Evolutionary conservation across 92 coral and sea anemone genomes (phyloP), one percentile per base, ranked within the genome.

Genomic region (Porites divaricata): DNA sequence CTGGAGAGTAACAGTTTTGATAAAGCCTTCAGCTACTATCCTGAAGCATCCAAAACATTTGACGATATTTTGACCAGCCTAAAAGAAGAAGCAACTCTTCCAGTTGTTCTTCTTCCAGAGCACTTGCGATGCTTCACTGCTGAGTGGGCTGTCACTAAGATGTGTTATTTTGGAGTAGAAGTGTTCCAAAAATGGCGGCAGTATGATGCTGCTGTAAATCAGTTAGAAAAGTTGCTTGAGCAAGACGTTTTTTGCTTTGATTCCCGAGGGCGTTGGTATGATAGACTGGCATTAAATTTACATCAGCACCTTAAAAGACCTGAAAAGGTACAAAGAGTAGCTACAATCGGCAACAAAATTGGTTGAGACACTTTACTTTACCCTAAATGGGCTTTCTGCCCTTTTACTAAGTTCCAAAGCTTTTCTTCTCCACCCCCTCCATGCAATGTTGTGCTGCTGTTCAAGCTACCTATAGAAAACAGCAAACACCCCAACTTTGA

Each of bases 251-350:
- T 91, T 64, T 96, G 99, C 81, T 91, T 91, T 59, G 98, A 91
- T 76, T 90, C 90, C 35, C 85, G 98, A 70, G 99, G 99, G 19
- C 77, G 85, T 71, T 96, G 99, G 99, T 95, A 94, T 95, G 98
- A 96, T 66, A 84, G 99, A 59, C 86, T 96, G 24, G 97, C 98
- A 15, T 75, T 96, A 56, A 96, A 96, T 86, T 80, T 95, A 12
- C 98, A 96, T 67, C 99, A 96, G 78, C 99, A 96, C 81, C 83
- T 96, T 72, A 93, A 93, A 86, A 91, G 95, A 80, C 99, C 98
- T 0, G 83, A 77, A 24, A 87, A 96, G 97, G 99, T 96, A 87
- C 21, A 14, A 35, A 35, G 45, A 35, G 45, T 35, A 35, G 6
- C 45, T 35, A 4, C 45, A 35, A 35, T 35, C 45, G 0, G 45